phyloP scores from a whole-genome alignment of 2,888 invertebrate species.

The Chrysotoxum bicinctum region DNA sequence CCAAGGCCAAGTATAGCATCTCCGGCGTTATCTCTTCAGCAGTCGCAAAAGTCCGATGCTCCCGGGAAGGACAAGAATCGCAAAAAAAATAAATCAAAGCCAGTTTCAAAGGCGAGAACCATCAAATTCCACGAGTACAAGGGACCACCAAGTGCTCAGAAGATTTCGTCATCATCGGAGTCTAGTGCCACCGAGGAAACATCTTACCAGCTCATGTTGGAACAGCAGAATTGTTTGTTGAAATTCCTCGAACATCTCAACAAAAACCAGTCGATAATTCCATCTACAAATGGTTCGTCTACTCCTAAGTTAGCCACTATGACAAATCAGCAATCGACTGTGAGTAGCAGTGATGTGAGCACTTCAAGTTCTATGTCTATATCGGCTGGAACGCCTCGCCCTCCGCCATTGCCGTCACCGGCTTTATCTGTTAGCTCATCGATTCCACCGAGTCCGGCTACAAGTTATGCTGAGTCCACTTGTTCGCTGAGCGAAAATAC shows the following conservation, averaged over 20 bases:
- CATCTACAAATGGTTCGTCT: slow-evolving; percentile 78
- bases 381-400: slow-evolving; percentile 75
- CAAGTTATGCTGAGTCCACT: slow-evolving; percentile 79
- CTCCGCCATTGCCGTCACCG: slow-evolving; percentile 83
- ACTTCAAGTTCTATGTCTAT: slow-evolving; percentile 77
- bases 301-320: slow-evolving; percentile 75
- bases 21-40: slow-evolving; percentile 79
- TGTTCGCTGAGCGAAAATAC: slow-evolving; percentile 81
- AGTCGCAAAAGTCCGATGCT: slow-evolving; percentile 83
- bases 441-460: slow-evolving; percentile 81
- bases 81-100: slow-evolving; percentile 92
- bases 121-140: slow-evolving; percentile 99
- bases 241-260: slow-evolving; percentile 92
- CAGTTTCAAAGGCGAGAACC: slow-evolving; percentile 90
- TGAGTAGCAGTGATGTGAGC: slow-evolving; percentile 71
- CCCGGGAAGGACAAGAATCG: slow-evolving; percentile 90
- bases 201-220: slow-evolving; percentile 94
- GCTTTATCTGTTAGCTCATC: slow-evolving; percentile 82
- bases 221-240: slow-evolving; percentile 94
- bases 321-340: slow-evolving; percentile 72
- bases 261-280: slow-evolving; percentile 91
- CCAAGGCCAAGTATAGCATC: slow-evolving; percentile 83
- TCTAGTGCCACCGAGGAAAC: slow-evolving; percentile 85
- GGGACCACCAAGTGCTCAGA: slow-evolving; percentile 92
- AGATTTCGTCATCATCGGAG: slow-evolving; percentile 84